Evolutionary conservation across 2,113 vertebrate genomes (phyloP).

Genomic region (Dermatemys mawii): DNA sequence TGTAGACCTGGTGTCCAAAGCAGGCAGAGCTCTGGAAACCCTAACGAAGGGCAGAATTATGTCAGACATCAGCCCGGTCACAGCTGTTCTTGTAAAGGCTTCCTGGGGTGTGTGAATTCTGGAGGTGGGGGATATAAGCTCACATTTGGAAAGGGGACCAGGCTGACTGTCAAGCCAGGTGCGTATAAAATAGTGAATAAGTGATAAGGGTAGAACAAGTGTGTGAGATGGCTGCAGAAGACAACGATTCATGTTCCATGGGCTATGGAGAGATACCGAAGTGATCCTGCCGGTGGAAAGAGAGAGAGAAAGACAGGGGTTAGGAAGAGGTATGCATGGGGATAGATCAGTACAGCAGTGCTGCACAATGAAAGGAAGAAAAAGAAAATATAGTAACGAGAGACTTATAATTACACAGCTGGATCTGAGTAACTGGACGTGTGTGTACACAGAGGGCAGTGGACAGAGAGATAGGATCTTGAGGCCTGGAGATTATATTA

Average conservation of each 20-base stretch:
- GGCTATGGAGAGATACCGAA: not conserved
- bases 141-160: slow-evolving; percentile 37
- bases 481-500: no score
- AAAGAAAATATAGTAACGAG: not conserved
- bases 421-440: not conserved
- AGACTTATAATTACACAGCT: not conserved
- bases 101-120: slow-evolving; percentile 39
- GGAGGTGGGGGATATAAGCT: not conserved
- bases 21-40: no score
- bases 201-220: not conserved
- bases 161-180: slow-evolving; percentile 12
- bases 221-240: not conserved
- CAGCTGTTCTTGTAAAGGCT: not conserved
- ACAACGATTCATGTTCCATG: rapidly evolving
- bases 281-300: not conserved
- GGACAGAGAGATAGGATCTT: no score
- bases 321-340: not conserved
- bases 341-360: not conserved
- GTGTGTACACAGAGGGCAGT: not conserved
- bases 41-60: not conserved
- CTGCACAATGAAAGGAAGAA: not conserved
- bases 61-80: not conserved
- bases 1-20: slow-evolving; percentile 44
- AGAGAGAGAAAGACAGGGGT: not conserved
- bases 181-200: not conserved